Conservation (phyloP, 1,140 invertebrate genomes). For the Sinonovacula constricta region DNA sequence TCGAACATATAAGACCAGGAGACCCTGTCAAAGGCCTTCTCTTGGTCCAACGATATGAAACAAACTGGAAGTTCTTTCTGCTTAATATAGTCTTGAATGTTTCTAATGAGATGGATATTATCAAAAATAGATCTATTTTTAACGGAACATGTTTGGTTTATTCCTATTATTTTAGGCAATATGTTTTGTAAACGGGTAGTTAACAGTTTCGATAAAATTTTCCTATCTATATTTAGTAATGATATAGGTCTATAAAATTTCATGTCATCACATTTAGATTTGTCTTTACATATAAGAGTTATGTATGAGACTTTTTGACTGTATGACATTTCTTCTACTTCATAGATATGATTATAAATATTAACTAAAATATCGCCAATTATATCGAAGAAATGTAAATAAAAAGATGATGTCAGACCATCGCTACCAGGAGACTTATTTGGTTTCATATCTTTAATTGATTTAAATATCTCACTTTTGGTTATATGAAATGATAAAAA, state of each 20-base stretch:
- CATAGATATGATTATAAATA: conserved; percentile 49
- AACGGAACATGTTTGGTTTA: conserved; percentile 58
- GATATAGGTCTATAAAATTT: conserved; percentile 61
- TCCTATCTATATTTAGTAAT: conserved; percentile 61
- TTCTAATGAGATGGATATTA: conserved; percentile 58
- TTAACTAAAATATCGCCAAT: conserved; percentile 44
- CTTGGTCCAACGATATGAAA: conserved; percentile 58
- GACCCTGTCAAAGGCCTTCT: conserved; percentile 61
- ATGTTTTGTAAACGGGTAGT: conserved; percentile 44
- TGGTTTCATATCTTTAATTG: conserved; percentile 46
- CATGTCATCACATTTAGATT: conserved; percentile 26
- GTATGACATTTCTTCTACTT: conserved; percentile 28
- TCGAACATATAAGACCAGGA: conserved; percentile 55
- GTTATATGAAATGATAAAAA: conserved; percentile 44
- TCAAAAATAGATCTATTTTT: conserved; percentile 56
- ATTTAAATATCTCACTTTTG: conserved; percentile 29
- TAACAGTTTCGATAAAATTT: conserved; percentile 59
- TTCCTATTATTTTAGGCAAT: conserved; percentile 44
- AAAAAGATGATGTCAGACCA: conserved; percentile 59
- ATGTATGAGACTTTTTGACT: conserved; percentile 56
- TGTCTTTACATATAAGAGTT: conserved; percentile 57
- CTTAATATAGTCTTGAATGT: conserved; percentile 58
- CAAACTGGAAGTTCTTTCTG: conserved; percentile 48
- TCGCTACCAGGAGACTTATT: conserved; percentile 60
- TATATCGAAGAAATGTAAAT: conserved; percentile 55